phyloP scores from a whole-genome alignment of 2,113 vertebrate species.

The Scopus umbretta region DNA sequence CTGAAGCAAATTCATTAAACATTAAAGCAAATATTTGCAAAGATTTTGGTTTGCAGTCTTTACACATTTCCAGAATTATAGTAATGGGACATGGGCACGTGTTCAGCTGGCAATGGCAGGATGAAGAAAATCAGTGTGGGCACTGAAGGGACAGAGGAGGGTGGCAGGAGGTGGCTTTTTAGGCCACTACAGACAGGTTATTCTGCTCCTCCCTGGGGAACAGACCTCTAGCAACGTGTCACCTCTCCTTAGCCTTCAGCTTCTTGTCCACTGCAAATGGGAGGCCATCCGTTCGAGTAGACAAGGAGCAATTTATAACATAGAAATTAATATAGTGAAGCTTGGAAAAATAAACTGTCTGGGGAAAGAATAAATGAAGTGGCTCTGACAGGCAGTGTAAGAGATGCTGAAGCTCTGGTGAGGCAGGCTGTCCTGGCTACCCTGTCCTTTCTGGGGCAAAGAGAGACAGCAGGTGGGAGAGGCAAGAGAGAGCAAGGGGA shows the following conservation, averaged over 20 bases:
- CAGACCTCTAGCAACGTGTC: accelerated
- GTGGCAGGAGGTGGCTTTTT: not conserved
- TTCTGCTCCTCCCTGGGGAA: not conserved
- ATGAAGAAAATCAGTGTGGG: accelerated
- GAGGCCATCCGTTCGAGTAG: accelerated
- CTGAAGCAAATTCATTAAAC: constrained; percentile 46
- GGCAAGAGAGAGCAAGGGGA: not conserved
- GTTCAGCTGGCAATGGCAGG: not conserved
- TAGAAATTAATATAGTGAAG: accelerated
- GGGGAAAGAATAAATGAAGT: no score
- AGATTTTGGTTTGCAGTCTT: constrained; percentile 13
- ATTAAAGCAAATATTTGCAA: constrained; percentile 34
- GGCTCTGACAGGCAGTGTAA: not conserved
- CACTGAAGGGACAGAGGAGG: accelerated
- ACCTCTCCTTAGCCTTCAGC: not conserved
- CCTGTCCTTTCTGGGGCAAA: not conserved
- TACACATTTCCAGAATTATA: not conserved
- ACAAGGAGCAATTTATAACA: not conserved
- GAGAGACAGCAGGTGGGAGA: not conserved
- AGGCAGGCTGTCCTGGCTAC: not conserved
- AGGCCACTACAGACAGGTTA: accelerated
- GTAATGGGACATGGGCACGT: not conserved
- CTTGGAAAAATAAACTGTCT: not conserved
- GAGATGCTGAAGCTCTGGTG: accelerated
- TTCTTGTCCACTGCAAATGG: accelerated